A percentile compares a stretch with the other conserved stretches of the same genome.
phyloP scores from a whole-genome alignment of 1,140 invertebrate genomes.

The Hylaeus volcanicus region DNA sequence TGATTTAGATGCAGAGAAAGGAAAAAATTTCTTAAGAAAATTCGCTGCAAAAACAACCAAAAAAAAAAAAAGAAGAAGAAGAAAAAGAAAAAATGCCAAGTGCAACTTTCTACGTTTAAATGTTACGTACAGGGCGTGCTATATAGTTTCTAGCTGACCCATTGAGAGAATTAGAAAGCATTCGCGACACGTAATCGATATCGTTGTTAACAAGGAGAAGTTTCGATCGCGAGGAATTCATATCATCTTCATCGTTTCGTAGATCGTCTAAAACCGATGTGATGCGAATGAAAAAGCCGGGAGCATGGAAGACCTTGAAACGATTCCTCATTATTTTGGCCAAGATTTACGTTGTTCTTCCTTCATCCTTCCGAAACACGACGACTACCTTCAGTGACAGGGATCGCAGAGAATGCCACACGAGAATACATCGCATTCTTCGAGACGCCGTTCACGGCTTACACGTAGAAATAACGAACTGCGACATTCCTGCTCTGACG shows the following conservation, averaged over 20 bases:
- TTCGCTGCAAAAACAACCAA: background rate
- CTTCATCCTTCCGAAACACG: constrained; percentile 48
- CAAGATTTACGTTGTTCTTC: constrained; percentile 57
- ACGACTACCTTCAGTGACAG: constrained; percentile 5
- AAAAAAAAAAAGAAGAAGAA: constrained; percentile 16
- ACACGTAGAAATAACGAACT: constrained; percentile 35
- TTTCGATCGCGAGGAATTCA: too few species aligned
- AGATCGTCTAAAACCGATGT: too few species aligned
- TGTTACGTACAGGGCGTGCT: constrained; percentile 25
- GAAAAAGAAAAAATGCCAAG: constrained; percentile 7
- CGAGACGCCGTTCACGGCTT: constrained; percentile 40
- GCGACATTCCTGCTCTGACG: background rate
- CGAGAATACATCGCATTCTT: constrained; percentile 45
- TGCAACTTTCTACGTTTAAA: constrained; percentile 48
- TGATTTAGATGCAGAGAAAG: constrained; percentile 61
- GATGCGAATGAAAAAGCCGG: too few species aligned
- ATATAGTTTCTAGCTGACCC: constrained; percentile 39
- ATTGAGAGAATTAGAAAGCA: background rate
- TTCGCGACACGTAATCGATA: background rate
- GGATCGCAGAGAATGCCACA: background rate
- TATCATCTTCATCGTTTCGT: background rate
- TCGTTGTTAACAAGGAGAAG: too few species aligned
- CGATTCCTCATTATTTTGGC: constrained; percentile 46
- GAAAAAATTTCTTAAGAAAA: background rate
- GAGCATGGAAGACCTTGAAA: constrained; percentile 32